These are phyloP conservation scores for Ovis aries DNA, from an alignment of 2,113 vertebrate species.

Conservation along the genomic window DNA sequence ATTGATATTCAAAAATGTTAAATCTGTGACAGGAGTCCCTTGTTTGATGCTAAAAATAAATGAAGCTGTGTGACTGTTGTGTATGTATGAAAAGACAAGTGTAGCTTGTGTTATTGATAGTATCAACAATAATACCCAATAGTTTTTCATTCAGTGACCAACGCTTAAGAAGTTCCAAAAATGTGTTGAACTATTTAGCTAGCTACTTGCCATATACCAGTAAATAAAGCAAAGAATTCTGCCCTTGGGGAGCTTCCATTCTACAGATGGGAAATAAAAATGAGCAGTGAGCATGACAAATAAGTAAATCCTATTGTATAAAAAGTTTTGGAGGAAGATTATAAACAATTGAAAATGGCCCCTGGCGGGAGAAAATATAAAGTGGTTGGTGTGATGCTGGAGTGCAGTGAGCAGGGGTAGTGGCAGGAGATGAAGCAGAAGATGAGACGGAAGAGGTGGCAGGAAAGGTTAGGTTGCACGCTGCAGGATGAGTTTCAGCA, in stretches of 20 bases:
- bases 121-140: not conserved
- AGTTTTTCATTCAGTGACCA: not conserved
- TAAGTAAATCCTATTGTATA: not conserved
- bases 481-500: rapidly evolving
- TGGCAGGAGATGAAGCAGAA: not conserved
- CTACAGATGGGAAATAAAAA: not conserved
- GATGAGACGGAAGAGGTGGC: not conserved
- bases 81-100: not conserved
- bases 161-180: not conserved
- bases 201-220: not conserved
- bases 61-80: not conserved
- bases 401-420: rapidly evolving
- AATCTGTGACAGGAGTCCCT: not conserved
- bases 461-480: not conserved
- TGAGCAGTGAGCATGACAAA: not conserved
- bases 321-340: not conserved
- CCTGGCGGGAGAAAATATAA: not conserved
- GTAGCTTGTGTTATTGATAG: not conserved
- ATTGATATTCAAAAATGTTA: not conserved
- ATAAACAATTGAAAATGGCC: not conserved
- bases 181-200: not conserved
- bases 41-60: not conserved
- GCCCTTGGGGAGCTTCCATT: not conserved
- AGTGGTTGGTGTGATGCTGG: not conserved
- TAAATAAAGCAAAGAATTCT: not conserved